Evolutionary conservation across 2,888 invertebrate genomes (phyloP).

Genomic region (Brachycybe producta): DNA sequence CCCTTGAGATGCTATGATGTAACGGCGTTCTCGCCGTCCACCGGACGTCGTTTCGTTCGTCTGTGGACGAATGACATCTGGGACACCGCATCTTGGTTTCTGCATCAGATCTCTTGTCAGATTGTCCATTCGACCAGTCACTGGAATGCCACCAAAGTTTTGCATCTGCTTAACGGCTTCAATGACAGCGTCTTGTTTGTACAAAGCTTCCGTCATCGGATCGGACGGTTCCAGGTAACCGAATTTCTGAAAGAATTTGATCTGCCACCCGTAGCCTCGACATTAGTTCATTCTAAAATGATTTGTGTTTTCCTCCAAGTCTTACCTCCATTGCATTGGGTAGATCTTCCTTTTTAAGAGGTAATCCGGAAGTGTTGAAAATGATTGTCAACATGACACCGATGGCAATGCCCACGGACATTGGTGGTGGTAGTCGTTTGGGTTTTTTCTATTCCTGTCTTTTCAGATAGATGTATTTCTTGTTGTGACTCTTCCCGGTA

Average conservation of each 20-base stretch:
- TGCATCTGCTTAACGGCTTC: slow-evolving; percentile 54
- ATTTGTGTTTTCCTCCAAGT: no score
- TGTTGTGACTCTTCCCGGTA: no score
- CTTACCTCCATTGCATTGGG: background rate
- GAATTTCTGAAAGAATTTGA: slow-evolving; percentile 50
- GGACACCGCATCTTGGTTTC: slow-evolving; percentile 55
- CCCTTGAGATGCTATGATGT: slow-evolving; percentile 45
- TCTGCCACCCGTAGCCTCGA: slow-evolving; percentile 14
- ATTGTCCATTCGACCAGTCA: slow-evolving; percentile 53
- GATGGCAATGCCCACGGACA: no score
- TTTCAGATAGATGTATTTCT: no score
- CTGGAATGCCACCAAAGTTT: slow-evolving; percentile 52
- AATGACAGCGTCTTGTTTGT: slow-evolving; percentile 47
- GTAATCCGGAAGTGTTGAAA: no score
- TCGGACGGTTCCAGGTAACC: slow-evolving; percentile 47
- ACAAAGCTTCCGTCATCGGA: slow-evolving; percentile 45
- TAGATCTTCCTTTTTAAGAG: background rate
- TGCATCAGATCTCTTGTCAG: slow-evolving; percentile 53
- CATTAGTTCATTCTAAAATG: background rate
- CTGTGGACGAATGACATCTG: slow-evolving; percentile 42
- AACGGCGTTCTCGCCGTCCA: slow-evolving; percentile 47
- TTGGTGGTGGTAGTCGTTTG: no score
- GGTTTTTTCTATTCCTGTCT: no score
- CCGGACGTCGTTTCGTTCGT: background rate
- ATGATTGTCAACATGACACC: no score